phyloP scores from a whole-genome alignment of 2,113 vertebrate genomes.

The Brachyistius frenatus region DNA sequence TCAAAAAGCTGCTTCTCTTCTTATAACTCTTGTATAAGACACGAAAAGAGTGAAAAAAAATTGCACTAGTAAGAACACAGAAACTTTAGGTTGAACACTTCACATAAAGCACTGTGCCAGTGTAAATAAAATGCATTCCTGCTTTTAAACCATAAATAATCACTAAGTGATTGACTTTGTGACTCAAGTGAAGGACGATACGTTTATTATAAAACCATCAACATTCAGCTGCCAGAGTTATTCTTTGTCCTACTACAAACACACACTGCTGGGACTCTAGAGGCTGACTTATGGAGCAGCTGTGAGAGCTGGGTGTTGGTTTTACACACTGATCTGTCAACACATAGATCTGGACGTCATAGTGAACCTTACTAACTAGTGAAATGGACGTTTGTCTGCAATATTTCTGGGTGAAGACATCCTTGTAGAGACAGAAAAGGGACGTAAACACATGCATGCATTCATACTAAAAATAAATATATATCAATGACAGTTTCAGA shows the following conservation, averaged over 20 bases:
- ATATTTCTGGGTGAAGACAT: background rate
- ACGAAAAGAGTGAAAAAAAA: no score
- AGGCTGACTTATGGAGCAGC: conserved; percentile 7
- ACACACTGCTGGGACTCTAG: conserved; percentile 20
- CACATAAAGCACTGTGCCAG: no score
- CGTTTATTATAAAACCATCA: no score
- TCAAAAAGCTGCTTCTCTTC: no score
- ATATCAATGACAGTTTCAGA: conserved; percentile 2
- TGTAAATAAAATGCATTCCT: no score
- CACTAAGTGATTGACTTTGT: no score
- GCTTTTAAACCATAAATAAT: no score
- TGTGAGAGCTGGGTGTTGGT: conserved; percentile 18
- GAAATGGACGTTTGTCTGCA: conserved; percentile 9
- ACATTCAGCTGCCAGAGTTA: conserved; percentile 3
- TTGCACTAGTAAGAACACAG: no score
- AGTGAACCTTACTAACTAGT: background rate
- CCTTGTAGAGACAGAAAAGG: background rate
- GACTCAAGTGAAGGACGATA: no score
- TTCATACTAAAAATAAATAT: background rate
- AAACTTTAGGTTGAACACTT: no score
- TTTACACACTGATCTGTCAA: conserved; percentile 51
- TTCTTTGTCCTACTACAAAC: conserved; percentile 1
- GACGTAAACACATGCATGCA: conserved; percentile 1
- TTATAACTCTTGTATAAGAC: no score
- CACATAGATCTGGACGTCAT: conserved; percentile 16